Evolutionary conservation across 2,888 invertebrate genomes (phyloP).

Genomic region (Tachina fera): DNA sequence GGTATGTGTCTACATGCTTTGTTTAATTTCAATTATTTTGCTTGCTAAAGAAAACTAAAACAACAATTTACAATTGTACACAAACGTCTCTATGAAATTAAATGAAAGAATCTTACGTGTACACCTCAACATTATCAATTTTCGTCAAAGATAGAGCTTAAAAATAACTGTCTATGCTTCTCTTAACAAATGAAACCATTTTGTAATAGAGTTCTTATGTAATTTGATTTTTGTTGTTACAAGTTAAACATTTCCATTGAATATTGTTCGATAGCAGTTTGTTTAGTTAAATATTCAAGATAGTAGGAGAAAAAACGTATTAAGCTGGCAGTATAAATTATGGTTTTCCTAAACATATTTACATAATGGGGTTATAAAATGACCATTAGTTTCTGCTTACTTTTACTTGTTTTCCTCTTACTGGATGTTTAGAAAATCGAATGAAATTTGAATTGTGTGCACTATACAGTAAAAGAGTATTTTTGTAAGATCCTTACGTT

Average conservation of each 20-base stretch:
- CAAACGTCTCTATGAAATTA: background rate
- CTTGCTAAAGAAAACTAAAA: constrained; percentile 1
- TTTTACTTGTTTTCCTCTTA: background rate
- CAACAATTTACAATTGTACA: background rate
- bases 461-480: constrained; percentile 18
- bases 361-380: constrained; percentile 1
- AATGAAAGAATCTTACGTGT: background rate
- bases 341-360: background rate
- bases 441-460: constrained; percentile 36
- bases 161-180: constrained; percentile 32
- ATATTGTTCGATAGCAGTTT: constrained; percentile 5
- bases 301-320: constrained; percentile 34
- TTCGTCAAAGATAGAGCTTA: constrained; percentile 61
- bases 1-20: background rate
- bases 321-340: constrained; percentile 42
- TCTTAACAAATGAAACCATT: constrained; percentile 32
- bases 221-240: constrained; percentile 40
- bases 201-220: constrained; percentile 36
- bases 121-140: constrained; percentile 48
- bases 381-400: constrained; percentile 46
- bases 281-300: constrained; percentile 35
- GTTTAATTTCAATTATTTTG: background rate
- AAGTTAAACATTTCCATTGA: constrained; percentile 2
- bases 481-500: constrained; percentile 9
- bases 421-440: background rate